Percentiles rank a stretch among this genome's conserved stretches.
Conservation (phyloP, 2,797 vertebrate species). For the Phrynocephalus forsythii region DNA sequence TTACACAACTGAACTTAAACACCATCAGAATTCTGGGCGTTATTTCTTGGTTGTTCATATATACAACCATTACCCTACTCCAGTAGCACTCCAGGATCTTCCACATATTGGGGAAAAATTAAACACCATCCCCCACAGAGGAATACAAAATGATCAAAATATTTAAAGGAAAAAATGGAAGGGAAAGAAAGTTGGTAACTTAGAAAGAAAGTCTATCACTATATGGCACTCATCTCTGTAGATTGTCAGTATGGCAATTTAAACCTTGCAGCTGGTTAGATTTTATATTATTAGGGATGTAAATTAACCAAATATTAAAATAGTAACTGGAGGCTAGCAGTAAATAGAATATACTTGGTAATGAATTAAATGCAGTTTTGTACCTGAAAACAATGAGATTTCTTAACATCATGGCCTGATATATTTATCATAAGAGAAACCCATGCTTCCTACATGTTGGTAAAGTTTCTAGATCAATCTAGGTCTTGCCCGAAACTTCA, state of each 20-base stretch:
- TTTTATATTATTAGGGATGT: neutral
- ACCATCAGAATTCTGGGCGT: too few species aligned
- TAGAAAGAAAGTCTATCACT: neutral
- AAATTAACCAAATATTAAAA: neutral
- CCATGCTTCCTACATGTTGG: neutral
- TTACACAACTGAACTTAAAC: too few species aligned
- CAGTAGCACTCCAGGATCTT: neutral
- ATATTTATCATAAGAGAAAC: neutral
- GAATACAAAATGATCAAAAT: neutral
- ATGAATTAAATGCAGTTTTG: neutral
- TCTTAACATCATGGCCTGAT: neutral
- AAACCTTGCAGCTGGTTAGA: neutral
- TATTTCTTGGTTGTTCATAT: neutral
- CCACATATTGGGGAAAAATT: neutral
- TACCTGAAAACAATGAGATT: neutral
- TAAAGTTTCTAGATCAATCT: neutral
- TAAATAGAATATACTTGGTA: neutral
- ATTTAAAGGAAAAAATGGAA: slow-evolving; percentile 12
- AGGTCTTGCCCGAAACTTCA: too few species aligned
- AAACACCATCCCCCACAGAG: neutral
- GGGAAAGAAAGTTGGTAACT: slow-evolving; percentile 1
- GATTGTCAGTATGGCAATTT: neutral
- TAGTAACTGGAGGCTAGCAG: neutral
- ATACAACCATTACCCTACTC: neutral
- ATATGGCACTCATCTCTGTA: neutral